Conservation (phyloP, 1,140 invertebrate genomes). For the Psix sp. region DNA sequence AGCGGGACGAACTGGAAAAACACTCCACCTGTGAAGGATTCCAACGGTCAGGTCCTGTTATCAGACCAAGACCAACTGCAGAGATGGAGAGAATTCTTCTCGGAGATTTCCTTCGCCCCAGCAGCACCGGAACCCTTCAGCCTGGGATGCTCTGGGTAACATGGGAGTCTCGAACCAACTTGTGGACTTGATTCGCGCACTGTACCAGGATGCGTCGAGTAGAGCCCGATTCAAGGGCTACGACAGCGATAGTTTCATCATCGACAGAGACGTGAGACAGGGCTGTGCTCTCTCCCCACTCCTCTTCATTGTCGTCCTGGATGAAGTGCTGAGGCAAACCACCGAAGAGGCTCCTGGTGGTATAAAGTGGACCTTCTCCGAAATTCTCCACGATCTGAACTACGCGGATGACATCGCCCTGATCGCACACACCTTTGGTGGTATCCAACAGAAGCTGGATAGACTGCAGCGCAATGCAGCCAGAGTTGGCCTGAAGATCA, state of each 20-base stretch:
- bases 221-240: constrained; percentile 14
- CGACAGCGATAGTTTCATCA: constrained; percentile 7
- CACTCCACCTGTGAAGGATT: constrained; percentile 17
- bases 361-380: constrained; percentile 12
- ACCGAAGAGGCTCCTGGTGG: constrained; percentile 5
- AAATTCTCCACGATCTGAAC: constrained; percentile 14
- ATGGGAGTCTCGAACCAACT: constrained; percentile 2
- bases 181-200: constrained; percentile 6
- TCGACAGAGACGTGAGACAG: constrained; percentile 23
- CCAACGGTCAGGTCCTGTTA: background rate
- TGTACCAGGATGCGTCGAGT: constrained; percentile 14
- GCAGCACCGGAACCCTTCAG: background rate
- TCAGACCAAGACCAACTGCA: background rate
- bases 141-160: constrained; percentile 5
- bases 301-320: constrained; percentile 13
- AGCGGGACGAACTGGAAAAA: constrained; percentile 16
- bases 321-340: constrained; percentile 11
- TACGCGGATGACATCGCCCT: constrained; percentile 26
- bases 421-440: constrained; percentile 8
- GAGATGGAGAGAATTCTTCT: constrained; percentile 5
- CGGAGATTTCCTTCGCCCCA: background rate
- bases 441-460: constrained; percentile 24
- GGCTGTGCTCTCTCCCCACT: constrained; percentile 12
- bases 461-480: constrained; percentile 14
- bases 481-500: constrained; percentile 28